Percentiles rank a stretch among this genome's conserved stretches.
These are phyloP conservation scores for Xiphorhynchus elegans DNA, from an alignment of 2,113 vertebrate species.

Conservation along the genomic window DNA sequence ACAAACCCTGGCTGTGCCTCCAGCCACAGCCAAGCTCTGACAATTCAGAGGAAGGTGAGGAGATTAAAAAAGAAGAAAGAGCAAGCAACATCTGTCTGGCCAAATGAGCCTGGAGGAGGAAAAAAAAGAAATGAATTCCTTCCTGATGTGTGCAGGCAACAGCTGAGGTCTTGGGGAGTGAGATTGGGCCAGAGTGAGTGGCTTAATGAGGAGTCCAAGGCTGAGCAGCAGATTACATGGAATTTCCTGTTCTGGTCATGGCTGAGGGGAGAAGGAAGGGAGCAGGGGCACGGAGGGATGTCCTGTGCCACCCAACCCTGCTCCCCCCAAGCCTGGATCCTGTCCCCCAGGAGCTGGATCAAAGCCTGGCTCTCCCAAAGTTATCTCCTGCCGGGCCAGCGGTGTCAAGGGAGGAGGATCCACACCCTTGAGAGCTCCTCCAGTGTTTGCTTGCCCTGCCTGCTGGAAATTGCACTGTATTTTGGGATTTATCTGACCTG, in stretches of 20 bases:
- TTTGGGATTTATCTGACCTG: constrained; percentile 47
- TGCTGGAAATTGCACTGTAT: background rate
- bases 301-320: accelerated
- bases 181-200: background rate
- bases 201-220: background rate
- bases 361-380: background rate
- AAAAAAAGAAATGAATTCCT: background rate
- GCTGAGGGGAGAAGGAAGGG: background rate
- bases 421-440: background rate
- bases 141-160: background rate
- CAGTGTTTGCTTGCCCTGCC: background rate
- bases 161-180: background rate
- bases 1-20: background rate
- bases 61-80: background rate
- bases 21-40: background rate
- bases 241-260: constrained; percentile 9
- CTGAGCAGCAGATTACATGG: background rate
- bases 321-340: background rate
- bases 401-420: background rate
- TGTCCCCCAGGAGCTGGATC: background rate
- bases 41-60: background rate
- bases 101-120: background rate
- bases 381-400: background rate
- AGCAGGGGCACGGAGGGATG: background rate
- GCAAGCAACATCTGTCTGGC: background rate